Evolutionary conservation across 2,797 vertebrate species (phyloP).

Genomic region (Neoniphon sammara): DNA sequence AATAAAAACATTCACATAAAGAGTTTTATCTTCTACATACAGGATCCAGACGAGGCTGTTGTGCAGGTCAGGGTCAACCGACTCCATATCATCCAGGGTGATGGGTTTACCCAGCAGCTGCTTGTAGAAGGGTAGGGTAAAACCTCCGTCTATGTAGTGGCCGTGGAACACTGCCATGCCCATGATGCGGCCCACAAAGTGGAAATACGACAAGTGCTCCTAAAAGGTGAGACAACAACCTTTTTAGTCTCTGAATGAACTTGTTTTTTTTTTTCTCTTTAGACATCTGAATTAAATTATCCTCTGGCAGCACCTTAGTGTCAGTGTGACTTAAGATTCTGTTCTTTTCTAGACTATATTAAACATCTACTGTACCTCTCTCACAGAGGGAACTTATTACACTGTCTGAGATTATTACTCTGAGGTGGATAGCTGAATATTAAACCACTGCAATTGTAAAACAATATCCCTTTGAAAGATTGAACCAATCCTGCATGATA

Average conservation of each 20-base stretch:
- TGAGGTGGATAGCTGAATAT: neutral
- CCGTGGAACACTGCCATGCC: slow-evolving; percentile 99
- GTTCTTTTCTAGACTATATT: neutral
- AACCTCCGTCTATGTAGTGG: slow-evolving; percentile 98
- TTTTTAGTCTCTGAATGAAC: slow-evolving; percentile 33
- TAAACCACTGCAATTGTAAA: neutral
- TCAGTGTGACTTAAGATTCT: neutral
- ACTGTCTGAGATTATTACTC: neutral
- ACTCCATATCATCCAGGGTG: slow-evolving; percentile 97
- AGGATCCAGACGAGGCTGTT: slow-evolving; percentile 99
- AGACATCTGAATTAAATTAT: neutral
- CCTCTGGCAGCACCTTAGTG: neutral
- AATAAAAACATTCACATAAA: neutral
- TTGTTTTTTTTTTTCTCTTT: neutral
- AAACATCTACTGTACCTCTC: slow-evolving; percentile 2
- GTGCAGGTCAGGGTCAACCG: slow-evolving; percentile 97
- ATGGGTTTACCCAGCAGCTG: slow-evolving; percentile 98
- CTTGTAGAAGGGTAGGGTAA: slow-evolving; percentile 97
- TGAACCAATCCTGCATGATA: neutral
- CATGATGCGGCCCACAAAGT: slow-evolving; percentile 98
- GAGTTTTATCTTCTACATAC: slow-evolving; percentile 78
- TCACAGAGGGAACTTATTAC: slow-evolving; percentile 1
- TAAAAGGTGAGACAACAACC: slow-evolving; percentile 66
- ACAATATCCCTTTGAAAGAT: neutral
- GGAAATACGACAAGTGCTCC: slow-evolving; percentile 98